Conservation (phyloP, 2,888 invertebrate genomes). For the Pterobdella sp. region DNA sequence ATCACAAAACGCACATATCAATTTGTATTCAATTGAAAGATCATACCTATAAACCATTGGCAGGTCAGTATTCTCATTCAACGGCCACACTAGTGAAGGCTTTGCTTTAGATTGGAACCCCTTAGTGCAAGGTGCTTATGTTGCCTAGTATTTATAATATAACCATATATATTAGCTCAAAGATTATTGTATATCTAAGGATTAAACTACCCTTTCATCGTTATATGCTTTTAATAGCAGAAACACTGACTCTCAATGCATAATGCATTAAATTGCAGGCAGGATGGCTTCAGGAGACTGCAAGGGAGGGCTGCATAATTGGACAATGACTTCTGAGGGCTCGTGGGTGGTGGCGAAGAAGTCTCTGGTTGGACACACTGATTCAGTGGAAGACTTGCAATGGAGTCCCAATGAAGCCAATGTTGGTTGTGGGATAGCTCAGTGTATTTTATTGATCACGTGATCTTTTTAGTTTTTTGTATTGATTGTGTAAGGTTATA, state of each 20-base stretch:
- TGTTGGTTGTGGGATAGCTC: slow-evolving; percentile 51
- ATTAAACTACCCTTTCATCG: too few relatives aligned
- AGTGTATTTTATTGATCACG: slow-evolving; percentile 53
- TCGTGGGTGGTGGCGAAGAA: slow-evolving; percentile 84
- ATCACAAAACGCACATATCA: too few relatives aligned
- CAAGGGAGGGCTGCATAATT: slow-evolving; percentile 81
- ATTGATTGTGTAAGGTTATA: neutral
- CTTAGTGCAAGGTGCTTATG: slow-evolving; percentile 68
- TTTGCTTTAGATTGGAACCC: slow-evolving; percentile 89
- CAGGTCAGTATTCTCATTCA: slow-evolving; percentile 72
- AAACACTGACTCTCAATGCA: too few relatives aligned
- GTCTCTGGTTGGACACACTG: slow-evolving; percentile 76
- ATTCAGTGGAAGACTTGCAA: slow-evolving; percentile 92
- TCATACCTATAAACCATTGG: slow-evolving; percentile 55
- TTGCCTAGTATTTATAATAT: too few relatives aligned
- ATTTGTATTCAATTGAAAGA: slow-evolving; percentile 43
- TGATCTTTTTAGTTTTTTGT: neutral
- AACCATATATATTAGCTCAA: too few relatives aligned
- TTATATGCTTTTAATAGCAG: too few relatives aligned
- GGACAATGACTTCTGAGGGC: slow-evolving; percentile 72
- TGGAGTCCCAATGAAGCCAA: slow-evolving; percentile 91
- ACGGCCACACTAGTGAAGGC: slow-evolving; percentile 85
- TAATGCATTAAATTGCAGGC: too few relatives aligned
- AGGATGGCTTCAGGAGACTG: slow-evolving; percentile 86
- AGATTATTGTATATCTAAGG: too few relatives aligned